Percentiles rank a stretch among this genome's conserved stretches.
phyloP scores from a whole-genome alignment of 2,797 vertebrate genomes.

The Pangasius djambal region DNA sequence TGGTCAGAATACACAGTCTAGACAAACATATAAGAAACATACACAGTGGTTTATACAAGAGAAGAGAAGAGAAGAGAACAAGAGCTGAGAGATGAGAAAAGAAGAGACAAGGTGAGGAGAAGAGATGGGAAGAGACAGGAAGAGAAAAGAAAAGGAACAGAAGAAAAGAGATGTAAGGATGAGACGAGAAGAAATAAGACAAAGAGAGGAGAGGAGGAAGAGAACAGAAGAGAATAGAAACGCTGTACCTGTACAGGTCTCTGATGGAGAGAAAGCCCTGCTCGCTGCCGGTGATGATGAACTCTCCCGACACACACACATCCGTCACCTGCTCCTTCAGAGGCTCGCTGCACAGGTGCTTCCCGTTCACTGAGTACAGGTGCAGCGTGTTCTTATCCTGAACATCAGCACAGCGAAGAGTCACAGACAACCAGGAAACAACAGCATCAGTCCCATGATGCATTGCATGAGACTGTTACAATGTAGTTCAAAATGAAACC shows the following conservation, averaged over 20 bases:
- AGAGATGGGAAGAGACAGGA: background rate
- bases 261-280: slow-evolving; percentile 92
- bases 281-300: slow-evolving; percentile 87
- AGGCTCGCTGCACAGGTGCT: slow-evolving; percentile 83
- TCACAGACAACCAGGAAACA: background rate
- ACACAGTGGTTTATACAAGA: background rate
- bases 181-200: too few relatives aligned
- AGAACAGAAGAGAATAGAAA: background rate
- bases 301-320: slow-evolving; percentile 88
- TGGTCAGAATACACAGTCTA: background rate
- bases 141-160: background rate
- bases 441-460: background rate
- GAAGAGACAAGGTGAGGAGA: background rate
- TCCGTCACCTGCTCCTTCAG: slow-evolving; percentile 94
- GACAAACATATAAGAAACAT: background rate
- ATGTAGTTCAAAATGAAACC: background rate
- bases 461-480: background rate
- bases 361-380: slow-evolving; percentile 94
- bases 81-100: background rate
- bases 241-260: slow-evolving; percentile 87
- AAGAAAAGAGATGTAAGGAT: background rate
- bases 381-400: slow-evolving; percentile 95
- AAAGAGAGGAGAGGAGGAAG: background rate
- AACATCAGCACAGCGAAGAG: slow-evolving; percentile 20
- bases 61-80: background rate